phyloP scores from a whole-genome alignment of 2,888 invertebrate species.

The Cosmorhoe ocellata region DNA sequence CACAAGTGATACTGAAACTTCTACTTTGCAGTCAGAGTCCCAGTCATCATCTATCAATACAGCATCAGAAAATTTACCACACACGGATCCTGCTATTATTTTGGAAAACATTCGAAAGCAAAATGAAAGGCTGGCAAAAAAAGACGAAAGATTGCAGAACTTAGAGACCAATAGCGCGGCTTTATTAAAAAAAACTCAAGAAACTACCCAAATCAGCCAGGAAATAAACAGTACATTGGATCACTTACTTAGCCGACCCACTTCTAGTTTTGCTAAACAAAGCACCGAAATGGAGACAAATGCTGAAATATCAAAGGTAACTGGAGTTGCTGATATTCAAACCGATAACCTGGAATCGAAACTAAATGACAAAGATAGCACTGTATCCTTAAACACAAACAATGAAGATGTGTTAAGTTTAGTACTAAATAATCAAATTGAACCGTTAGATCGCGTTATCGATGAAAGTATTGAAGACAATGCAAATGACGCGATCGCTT shows the following conservation, averaged over 20 bases:
- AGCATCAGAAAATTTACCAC: slow-evolving; percentile 6
- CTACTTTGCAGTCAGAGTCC: slow-evolving; percentile 18
- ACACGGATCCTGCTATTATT: slow-evolving; percentile 48
- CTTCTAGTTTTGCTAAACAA: slow-evolving; percentile 10
- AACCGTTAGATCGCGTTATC: not conserved
- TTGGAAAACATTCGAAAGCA: slow-evolving; percentile 47
- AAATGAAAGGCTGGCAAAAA: slow-evolving; percentile 46
- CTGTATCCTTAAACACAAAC: not conserved
- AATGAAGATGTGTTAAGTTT: not conserved
- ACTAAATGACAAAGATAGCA: not conserved
- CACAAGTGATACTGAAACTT: slow-evolving; percentile 9
- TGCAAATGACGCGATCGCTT: not conserved
- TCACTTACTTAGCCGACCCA: slow-evolving; percentile 37
- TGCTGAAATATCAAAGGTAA: not conserved
- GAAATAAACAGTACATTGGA: slow-evolving; percentile 45
- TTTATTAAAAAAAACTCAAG: slow-evolving; percentile 43
- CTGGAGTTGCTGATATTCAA: not conserved
- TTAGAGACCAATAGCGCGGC: slow-evolving; percentile 45
- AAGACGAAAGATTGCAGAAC: slow-evolving; percentile 47
- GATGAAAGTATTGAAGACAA: not conserved
- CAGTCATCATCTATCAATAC: slow-evolving; percentile 16
- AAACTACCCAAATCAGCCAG: slow-evolving; percentile 40
- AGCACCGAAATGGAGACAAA: slow-evolving; percentile 2
- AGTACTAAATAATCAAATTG: not conserved
- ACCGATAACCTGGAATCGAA: not conserved